phyloP scores from a whole-genome alignment of 2,113 vertebrate species.

The Coregonus clupeaformis region DNA sequence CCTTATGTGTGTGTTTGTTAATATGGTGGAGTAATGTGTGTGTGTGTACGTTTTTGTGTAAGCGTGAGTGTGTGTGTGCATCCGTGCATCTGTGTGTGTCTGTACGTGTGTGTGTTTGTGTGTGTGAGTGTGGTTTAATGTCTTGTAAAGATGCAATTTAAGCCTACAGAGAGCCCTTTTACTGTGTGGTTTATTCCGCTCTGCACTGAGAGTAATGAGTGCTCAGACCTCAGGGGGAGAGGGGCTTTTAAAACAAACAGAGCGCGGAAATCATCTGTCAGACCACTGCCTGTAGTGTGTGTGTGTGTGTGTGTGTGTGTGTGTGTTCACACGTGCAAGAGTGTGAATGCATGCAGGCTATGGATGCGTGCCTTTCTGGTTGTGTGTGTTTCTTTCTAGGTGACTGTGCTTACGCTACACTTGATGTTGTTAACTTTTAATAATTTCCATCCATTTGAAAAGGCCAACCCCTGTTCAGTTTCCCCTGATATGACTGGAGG shows the following conservation, averaged over 20 bases:
- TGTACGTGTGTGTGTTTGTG: conserved; percentile 26
- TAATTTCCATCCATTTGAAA: neutral
- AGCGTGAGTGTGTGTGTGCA: neutral
- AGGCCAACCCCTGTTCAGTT: neutral
- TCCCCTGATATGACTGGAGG: neutral
- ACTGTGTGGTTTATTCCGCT: conserved; percentile 33
- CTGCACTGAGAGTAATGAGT: conserved; percentile 51
- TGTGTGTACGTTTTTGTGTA: neutral
- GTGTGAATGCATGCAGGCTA: neutral
- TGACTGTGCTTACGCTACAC: neutral
- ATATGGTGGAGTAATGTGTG: neutral
- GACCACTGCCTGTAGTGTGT: conserved; percentile 36
- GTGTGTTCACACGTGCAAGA: neutral
- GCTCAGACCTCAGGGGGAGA: conserved; percentile 55
- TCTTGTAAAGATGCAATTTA: conserved; percentile 48
- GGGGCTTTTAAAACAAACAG: conserved; percentile 66
- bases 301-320: conserved; percentile 22
- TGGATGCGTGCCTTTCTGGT: neutral
- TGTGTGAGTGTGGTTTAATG: conserved; percentile 41
- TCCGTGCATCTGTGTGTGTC: conserved; percentile 31
- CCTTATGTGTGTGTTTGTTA: neutral
- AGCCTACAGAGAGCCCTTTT: conserved; percentile 18
- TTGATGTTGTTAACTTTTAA: neutral
- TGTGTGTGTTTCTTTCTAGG: conserved; percentile 1
- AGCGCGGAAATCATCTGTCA: conserved; percentile 62